phyloP scores from a whole-genome alignment of 2,113 vertebrate genomes.

The Typhlomys cinereus region DNA sequence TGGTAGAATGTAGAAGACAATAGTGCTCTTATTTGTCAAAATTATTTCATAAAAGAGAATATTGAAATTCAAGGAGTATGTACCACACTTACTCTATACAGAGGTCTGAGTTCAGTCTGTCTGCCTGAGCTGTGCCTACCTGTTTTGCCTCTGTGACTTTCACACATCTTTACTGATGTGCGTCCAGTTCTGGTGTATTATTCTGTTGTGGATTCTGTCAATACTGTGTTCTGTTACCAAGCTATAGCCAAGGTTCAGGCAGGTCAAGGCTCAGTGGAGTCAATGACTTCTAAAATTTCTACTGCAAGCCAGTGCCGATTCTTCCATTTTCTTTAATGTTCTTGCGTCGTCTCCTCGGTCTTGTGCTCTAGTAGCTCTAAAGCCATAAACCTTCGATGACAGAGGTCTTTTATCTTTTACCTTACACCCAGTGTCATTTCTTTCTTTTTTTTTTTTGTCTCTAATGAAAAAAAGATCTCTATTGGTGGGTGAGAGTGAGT shows the following conservation, averaged over 20 bases:
- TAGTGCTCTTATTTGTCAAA: not conserved
- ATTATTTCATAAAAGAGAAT: constrained; percentile 14
- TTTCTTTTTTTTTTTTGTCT: too few relatives aligned
- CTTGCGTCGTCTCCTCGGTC: not conserved
- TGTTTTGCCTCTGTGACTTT: not conserved
- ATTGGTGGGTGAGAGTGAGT: not conserved
- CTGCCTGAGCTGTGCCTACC: not conserved
- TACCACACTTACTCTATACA: not conserved
- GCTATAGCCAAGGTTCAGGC: not conserved
- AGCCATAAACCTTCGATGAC: not conserved
- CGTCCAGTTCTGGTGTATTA: not conserved
- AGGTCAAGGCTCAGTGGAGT: not conserved
- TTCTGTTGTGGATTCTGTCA: not conserved
- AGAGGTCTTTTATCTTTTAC: not conserved
- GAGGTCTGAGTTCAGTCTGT: not conserved
- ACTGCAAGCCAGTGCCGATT: not conserved
- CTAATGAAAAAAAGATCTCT: not conserved
- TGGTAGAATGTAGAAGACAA: not conserved
- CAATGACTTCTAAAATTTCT: not conserved
- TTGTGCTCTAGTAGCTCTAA: not conserved
- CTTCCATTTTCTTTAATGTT: not conserved
- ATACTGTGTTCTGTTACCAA: not conserved
- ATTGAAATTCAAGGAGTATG: not conserved
- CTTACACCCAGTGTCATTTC: not conserved
- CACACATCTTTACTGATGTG: not conserved